Evolutionary conservation across 2,888 invertebrate genomes (phyloP), one percentile per base, ranked within the genome.

Genomic region (Volucella inanis): DNA sequence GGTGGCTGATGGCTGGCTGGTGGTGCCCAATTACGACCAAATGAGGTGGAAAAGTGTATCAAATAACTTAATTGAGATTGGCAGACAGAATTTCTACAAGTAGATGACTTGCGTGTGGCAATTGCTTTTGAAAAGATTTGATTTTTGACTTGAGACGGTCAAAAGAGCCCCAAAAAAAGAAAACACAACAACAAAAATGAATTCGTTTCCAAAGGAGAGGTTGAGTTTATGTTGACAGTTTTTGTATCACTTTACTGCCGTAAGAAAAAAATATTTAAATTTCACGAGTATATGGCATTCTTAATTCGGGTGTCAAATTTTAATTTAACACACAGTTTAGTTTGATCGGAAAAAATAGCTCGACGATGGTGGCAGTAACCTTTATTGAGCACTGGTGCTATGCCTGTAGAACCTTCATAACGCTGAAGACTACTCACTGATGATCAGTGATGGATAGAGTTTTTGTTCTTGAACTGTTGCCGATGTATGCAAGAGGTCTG

Each of bases 11-110:
- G 81, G 81, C 72, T 86, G 64, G 88, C 87, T 88, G 88, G 87
- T 88, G 91, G 91, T 91, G 91, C 91, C 91, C 91, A 91, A 91
- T 91, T 91, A 91, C 91, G 91, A 89, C 89, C 89, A 91, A 90
- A 92, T 92, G 91, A 92, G 90, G 91, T 91, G 92, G 91, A 91
- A 92, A 92, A 92, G 90, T 91, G 90, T 92, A 92, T 92, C 92
- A 90, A 92, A 92, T 92, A 90, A 92, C 92, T 89, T 90, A 90
- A 89, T 89, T 70, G 54, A 85, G 84, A 77, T 87, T 84, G 79
- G 72, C 65, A 87, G 85, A 85, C 85, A 72, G 70, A 85, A 81
- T 81, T 85, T 85, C 55, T 85, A 90, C 90, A 90, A 91, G 90
- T 90, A 89, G 90, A 90, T 92, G 91, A 90, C 90, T 92, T 92